Evolutionary conservation across 2,797 vertebrate genomes (phyloP), one percentile per base, ranked within the genome.

Genomic region (Hydrocynus forskahlii): DNA sequence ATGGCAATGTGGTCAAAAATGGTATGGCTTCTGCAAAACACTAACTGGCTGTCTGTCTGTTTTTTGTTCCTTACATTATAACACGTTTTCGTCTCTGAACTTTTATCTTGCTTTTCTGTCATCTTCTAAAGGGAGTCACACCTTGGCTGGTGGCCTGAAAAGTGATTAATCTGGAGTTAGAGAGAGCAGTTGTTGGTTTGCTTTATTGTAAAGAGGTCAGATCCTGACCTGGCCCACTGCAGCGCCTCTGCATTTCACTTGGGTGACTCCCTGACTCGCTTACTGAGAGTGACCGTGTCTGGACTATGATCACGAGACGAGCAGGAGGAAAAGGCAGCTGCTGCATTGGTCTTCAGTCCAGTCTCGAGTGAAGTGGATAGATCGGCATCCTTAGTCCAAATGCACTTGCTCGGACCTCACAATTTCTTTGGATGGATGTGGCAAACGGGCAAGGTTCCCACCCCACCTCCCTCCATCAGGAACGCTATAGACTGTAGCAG

Each of bases 71-170:
- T 82, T 25, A 87, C 95, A 92, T 89, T 76, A 75, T 73, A 91
- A 81, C 25, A 69, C 80, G 86, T 83, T n/a, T 90, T 93, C 94
- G 91, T 94, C 43, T 87, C 88, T 91, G 21, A 48, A 59, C 38
- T 83, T 73, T 82, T 35, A 71, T 79, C 77, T 80, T 85, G 54
- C 69, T 80, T 91, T 91, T 67, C 88, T 93, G 92, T 94, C 92
- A 93, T 95, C 93, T 95, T 93, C 89, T 90, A 93, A 95, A 99
- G 98, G 98, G 98, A 93, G 97, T 99, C 90, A 99, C 97, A 66
- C 98, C 98, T 50, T 99, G 98, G 98, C 96, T 99, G 92, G 97
- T 99, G 92, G 98, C 97, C 94, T 95, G 96, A 97, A 94, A 91
- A 93, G 91, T 94, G 94, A 83, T 87, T 79, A 89, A 84, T 86